Percentiles rank a stretch among this genome's conserved stretches.
Evolutionary conservation across 2,113 vertebrate species (phyloP).

Genomic region (Tetrax tetrax): DNA sequence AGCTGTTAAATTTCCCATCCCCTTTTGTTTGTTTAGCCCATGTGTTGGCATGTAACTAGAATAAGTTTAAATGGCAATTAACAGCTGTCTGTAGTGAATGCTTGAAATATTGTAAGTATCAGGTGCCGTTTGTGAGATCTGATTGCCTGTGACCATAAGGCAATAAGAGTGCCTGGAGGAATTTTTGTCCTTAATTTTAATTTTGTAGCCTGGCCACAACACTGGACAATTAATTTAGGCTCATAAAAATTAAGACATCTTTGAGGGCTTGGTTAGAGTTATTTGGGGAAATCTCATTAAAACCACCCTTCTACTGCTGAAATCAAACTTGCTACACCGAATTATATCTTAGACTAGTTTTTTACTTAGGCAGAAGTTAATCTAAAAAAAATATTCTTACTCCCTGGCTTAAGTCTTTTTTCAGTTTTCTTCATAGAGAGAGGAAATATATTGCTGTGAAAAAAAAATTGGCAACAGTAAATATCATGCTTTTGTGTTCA

Average conservation of each 20-base stretch:
- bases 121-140: background rate
- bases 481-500: background rate
- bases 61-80: background rate
- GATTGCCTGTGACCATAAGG: background rate
- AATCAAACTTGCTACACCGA: background rate
- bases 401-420: background rate
- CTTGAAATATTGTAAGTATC: background rate
- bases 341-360: background rate
- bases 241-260: constrained; percentile 41
- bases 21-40: background rate
- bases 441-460: background rate
- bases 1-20: background rate
- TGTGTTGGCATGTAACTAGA: background rate
- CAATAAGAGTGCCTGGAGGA: background rate
- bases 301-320: background rate
- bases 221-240: constrained; percentile 15
- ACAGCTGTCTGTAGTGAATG: background rate
- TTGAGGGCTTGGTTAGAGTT: constrained; percentile 9
- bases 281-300: constrained; percentile 25
- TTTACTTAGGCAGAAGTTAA: background rate
- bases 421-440: background rate
- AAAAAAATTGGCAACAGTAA: background rate
- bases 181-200: constrained; percentile 33
- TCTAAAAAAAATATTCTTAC: background rate
- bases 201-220: background rate